A percentile compares a stretch with the other conserved stretches of the same genome.
Evolutionary conservation across 1,140 invertebrate genomes (phyloP).

Genomic region (Antheraea mylitta): DNA sequence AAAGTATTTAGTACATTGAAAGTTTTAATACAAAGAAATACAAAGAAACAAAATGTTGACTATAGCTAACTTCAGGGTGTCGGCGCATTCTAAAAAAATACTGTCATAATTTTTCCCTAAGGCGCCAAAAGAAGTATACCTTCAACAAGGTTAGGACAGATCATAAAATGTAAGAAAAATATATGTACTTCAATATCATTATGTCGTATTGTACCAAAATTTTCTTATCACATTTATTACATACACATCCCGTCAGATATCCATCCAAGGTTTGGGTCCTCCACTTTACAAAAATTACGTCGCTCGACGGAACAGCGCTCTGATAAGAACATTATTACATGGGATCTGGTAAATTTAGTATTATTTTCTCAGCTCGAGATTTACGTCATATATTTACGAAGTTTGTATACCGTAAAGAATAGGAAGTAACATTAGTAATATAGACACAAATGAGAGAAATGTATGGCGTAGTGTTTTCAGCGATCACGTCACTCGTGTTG

Average conservation of each 20-base stretch:
- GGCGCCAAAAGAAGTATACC: too few species aligned
- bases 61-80: too few species aligned
- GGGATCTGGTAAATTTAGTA: neutral
- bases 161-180: neutral
- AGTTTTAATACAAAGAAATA: too few species aligned
- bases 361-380: neutral
- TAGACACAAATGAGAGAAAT: too few species aligned
- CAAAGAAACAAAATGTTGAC: too few species aligned
- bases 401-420: neutral
- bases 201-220: neutral
- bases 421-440: too few species aligned
- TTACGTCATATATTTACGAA: neutral
- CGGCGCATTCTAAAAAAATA: too few species aligned
- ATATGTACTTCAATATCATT: neutral
- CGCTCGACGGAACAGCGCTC: neutral
- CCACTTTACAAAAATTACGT: constrained; percentile 7
- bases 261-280: neutral
- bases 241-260: neutral
- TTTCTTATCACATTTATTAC: constrained; percentile 10
- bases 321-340: constrained; percentile 4
- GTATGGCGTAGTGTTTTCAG: too few species aligned
- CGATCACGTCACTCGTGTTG: too few species aligned
- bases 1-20: too few species aligned
- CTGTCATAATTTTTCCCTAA: too few species aligned
- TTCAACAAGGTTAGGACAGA: too few species aligned